Conservation (phyloP, 2,888 invertebrate genomes). For the Drosophila trichaetosa region DNA sequence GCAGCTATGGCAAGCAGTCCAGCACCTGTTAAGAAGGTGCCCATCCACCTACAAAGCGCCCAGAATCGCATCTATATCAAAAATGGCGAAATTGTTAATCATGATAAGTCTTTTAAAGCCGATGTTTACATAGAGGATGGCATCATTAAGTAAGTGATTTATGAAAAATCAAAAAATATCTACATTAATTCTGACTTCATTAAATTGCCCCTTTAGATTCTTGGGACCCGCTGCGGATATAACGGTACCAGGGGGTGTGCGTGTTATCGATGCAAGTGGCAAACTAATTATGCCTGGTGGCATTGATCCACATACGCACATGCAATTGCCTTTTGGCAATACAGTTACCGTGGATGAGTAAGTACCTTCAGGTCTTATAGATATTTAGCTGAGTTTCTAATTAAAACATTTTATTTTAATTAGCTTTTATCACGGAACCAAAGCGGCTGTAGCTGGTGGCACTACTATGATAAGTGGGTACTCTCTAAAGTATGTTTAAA, state of each 20-base stretch:
- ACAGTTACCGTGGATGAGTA: slow-evolving; percentile 93
- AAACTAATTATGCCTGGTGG: slow-evolving; percentile 97
- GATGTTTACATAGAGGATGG: slow-evolving; percentile 99
- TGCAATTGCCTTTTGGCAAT: slow-evolving; percentile 96
- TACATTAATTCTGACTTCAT: neutral
- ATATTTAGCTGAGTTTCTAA: slow-evolving; percentile 86
- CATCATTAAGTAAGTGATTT: slow-evolving; percentile 92
- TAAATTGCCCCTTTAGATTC: slow-evolving; percentile 65
- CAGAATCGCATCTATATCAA: slow-evolving; percentile 97
- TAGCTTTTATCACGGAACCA: slow-evolving; percentile 97
- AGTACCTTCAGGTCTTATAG: slow-evolving; percentile 88
- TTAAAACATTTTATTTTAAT: neutral
- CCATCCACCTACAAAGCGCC: slow-evolving; percentile 95
- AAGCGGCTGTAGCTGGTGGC: slow-evolving; percentile 98
- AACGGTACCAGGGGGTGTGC: slow-evolving; percentile 92
- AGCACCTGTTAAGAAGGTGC: slow-evolving; percentile 96
- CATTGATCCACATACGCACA: slow-evolving; percentile 98
- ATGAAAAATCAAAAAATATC: neutral
- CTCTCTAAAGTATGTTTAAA: slow-evolving; percentile 83
- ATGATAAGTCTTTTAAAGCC: slow-evolving; percentile 93
- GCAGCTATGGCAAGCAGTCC: slow-evolving; percentile 80
- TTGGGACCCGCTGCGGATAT: slow-evolving; percentile 84
- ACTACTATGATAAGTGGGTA: slow-evolving; percentile 97
- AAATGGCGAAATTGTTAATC: slow-evolving; percentile 97
- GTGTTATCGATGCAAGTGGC: slow-evolving; percentile 96